Percentiles rank a stretch among this genome's conserved stretches.
Conservation (phyloP, 2,888 invertebrate species). For the Automeris io region DNA sequence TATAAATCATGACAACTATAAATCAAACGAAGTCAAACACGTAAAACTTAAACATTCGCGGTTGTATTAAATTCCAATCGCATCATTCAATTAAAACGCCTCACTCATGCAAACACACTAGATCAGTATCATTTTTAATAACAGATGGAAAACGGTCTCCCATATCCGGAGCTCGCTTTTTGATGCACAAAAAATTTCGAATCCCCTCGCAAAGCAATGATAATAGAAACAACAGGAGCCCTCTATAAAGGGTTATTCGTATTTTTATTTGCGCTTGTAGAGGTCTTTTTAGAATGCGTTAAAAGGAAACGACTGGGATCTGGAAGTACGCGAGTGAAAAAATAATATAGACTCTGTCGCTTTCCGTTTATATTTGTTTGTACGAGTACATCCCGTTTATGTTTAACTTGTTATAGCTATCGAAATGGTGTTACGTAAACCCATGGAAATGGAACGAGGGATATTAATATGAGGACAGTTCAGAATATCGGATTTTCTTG, state of each 20-base stretch:
- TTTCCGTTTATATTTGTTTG: slow-evolving; percentile 24
- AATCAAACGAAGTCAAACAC: slow-evolving; percentile 63
- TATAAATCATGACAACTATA: slow-evolving; percentile 56
- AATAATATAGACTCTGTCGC: slow-evolving; percentile 37
- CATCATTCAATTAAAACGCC: slow-evolving; percentile 58
- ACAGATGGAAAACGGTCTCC: slow-evolving; percentile 62
- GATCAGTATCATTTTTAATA: slow-evolving; percentile 73
- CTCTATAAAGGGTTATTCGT: slow-evolving; percentile 62
- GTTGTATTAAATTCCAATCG: slow-evolving; percentile 43
- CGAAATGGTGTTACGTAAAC: slow-evolving; percentile 3
- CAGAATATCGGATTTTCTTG: background rate
- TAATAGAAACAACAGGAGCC: slow-evolving; percentile 69
- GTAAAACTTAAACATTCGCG: slow-evolving; percentile 47
- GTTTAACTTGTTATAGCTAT: slow-evolving; percentile 19
- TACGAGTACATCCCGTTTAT: slow-evolving; percentile 26
- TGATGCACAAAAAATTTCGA: slow-evolving; percentile 40
- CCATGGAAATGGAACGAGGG: background rate
- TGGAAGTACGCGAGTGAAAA: slow-evolving; percentile 43
- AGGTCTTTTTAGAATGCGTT: slow-evolving; percentile 54
- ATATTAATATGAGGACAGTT: background rate
- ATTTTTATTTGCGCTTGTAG: slow-evolving; percentile 59
- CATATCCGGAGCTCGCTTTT: slow-evolving; percentile 65
- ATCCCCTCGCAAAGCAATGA: slow-evolving; percentile 61
- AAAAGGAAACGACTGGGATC: slow-evolving; percentile 48
- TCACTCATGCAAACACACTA: slow-evolving; percentile 38